A percentile compares a stretch with the other conserved stretches of the same genome.
These are phyloP conservation scores for Vimba vimba DNA, from an alignment of 2,113 vertebrate species.

Conservation along the genomic window DNA sequence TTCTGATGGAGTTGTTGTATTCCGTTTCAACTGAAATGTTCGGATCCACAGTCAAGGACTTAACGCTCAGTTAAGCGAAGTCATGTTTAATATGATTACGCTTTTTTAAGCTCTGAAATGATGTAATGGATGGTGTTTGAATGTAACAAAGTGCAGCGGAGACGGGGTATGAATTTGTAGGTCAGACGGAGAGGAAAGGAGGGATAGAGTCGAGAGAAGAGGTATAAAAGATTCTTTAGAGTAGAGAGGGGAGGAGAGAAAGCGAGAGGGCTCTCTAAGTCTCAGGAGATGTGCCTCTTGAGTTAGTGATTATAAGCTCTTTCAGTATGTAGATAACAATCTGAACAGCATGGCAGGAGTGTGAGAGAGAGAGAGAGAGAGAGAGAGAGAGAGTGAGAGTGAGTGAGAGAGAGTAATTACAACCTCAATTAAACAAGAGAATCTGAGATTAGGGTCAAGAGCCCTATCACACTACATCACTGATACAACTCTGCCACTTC, in stretches of 20 bases:
- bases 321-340: conserved; percentile 59
- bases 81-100: conserved; percentile 31
- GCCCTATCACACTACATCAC: conserved; percentile 52
- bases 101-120: conserved; percentile 42
- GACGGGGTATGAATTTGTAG: conserved; percentile 27
- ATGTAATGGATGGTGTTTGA: conserved; percentile 29
- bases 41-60: conserved; percentile 26
- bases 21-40: conserved; percentile 17
- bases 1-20: background rate
- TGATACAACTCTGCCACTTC: conserved; percentile 46
- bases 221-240: conserved; percentile 31
- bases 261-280: conserved; percentile 1
- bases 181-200: conserved; percentile 36
- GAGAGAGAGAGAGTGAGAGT: conserved; percentile 21
- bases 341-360: conserved; percentile 48
- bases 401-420: conserved; percentile 49
- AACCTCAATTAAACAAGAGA: conserved; percentile 61
- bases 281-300: conserved; percentile 50
- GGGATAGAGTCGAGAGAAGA: background rate
- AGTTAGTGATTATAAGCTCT: conserved; percentile 62
- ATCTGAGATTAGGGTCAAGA: conserved; percentile 60
- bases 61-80: conserved; percentile 18
- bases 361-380: conserved; percentile 34
- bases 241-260: conserved; percentile 15
- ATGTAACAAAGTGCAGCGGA: conserved; percentile 32